Conservation (phyloP, 2,797 vertebrate genomes). For the Argentina silus region DNA sequence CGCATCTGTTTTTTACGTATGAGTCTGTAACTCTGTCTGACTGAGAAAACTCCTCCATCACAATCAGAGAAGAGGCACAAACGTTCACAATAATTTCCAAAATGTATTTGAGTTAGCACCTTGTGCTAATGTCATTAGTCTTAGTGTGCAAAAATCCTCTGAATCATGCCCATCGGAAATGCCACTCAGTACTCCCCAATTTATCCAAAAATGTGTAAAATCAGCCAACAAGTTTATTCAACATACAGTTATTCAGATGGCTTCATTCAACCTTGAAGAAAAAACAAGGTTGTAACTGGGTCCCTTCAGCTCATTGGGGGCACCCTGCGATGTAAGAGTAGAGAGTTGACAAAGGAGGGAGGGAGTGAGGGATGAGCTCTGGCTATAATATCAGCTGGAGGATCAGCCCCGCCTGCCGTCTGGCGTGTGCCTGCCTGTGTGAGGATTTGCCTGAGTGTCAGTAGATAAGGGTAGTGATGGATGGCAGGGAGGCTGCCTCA, state of each 20-base stretch:
- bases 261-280: background rate
- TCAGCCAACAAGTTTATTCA: background rate
- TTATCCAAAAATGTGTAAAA: background rate
- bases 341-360: background rate
- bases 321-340: background rate
- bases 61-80: background rate
- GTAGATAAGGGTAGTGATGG: background rate
- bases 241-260: background rate
- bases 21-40: slow-evolving; percentile 26
- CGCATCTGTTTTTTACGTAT: slow-evolving; percentile 58
- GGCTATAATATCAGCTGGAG: background rate
- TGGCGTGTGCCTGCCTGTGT: background rate
- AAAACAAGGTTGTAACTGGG: background rate
- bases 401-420: background rate
- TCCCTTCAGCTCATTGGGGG: background rate
- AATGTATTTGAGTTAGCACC: too few relatives aligned
- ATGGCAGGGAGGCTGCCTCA: background rate
- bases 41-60: slow-evolving; percentile 40
- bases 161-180: background rate
- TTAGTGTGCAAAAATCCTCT: background rate
- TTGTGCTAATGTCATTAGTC: background rate
- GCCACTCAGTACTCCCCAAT: too few relatives aligned
- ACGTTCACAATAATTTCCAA: background rate
- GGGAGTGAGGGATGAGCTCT: background rate
- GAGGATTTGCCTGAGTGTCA: background rate